Evolutionary conservation across 2,113 vertebrate genomes (phyloP).

Genomic region (Vicugna pacos): DNA sequence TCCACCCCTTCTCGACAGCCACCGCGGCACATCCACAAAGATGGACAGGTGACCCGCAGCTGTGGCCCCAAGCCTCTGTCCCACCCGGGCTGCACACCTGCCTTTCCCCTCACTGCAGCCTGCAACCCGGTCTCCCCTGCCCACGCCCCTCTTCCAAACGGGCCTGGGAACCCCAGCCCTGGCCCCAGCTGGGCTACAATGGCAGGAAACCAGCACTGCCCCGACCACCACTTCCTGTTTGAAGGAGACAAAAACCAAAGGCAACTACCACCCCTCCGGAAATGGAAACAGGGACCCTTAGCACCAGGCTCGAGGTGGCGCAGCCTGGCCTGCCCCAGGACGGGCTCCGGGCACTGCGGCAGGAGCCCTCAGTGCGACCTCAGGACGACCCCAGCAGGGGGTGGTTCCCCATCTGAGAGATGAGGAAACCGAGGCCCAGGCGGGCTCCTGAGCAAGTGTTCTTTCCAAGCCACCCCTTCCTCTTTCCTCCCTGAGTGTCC

Average conservation of each 20-base stretch:
- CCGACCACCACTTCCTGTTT: constrained; percentile 40
- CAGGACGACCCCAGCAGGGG: not conserved
- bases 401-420: not conserved
- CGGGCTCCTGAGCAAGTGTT: not conserved
- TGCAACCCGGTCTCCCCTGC: not conserved
- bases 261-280: not conserved
- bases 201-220: not conserved
- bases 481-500: not conserved
- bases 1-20: not conserved
- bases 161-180: not conserved
- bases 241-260: constrained; percentile 8
- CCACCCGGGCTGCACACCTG: not conserved
- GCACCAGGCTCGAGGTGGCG: not conserved
- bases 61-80: not conserved
- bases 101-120: not conserved
- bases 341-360: no score
- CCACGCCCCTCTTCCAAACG: not conserved
- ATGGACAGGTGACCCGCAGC: not conserved
- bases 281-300: not conserved
- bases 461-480: not conserved
- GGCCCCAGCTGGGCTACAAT: not conserved
- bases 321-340: no score
- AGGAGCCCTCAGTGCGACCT: no score
- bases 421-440: not conserved
- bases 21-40: not conserved